Evolutionary conservation across 2,888 invertebrate genomes (phyloP).

Genomic region (Drepanosiphum platanoidis): DNA sequence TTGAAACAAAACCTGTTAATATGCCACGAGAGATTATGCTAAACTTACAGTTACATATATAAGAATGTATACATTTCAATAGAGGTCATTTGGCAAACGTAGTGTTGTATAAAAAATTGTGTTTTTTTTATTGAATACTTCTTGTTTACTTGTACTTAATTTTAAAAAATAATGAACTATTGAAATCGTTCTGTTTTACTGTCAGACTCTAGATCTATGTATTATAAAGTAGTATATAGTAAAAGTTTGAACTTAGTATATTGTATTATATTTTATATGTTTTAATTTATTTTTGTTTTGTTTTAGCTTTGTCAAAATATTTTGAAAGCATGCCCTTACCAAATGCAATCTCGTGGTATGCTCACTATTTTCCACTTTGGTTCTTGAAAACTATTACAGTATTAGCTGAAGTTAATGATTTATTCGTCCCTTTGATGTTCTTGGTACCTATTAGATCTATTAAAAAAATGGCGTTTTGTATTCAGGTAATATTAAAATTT

Average conservation of each 20-base stretch:
- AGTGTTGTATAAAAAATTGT: too few species aligned
- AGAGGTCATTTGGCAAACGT: too few species aligned
- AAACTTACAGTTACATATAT: too few species aligned
- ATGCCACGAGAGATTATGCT: too few species aligned
- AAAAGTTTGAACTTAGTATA: not conserved
- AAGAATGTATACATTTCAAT: too few species aligned
- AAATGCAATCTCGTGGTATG: conserved; percentile 78
- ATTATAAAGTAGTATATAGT: not conserved
- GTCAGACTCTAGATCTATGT: not conserved
- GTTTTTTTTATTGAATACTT: too few species aligned
- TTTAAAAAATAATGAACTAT: too few species aligned
- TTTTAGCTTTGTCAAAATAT: conserved; percentile 74
- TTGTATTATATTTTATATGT: not conserved
- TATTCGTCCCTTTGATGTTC: conserved; percentile 77
- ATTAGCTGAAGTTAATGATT: conserved; percentile 74
- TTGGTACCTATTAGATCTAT: conserved; percentile 76
- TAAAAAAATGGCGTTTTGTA: conserved; percentile 73
- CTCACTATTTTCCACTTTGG: conserved; percentile 77
- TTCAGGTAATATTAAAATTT: conserved; percentile 71
- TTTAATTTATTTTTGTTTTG: conserved; percentile 32
- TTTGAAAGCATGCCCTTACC: conserved; percentile 82
- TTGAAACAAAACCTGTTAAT: too few species aligned
- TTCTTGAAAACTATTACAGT: conserved; percentile 73
- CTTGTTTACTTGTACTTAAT: too few species aligned
- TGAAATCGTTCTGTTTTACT: too few species aligned